These are phyloP conservation scores for Amblyraja radiata DNA, from an alignment of 2,797 vertebrate genomes.

Conservation along the genomic window DNA sequence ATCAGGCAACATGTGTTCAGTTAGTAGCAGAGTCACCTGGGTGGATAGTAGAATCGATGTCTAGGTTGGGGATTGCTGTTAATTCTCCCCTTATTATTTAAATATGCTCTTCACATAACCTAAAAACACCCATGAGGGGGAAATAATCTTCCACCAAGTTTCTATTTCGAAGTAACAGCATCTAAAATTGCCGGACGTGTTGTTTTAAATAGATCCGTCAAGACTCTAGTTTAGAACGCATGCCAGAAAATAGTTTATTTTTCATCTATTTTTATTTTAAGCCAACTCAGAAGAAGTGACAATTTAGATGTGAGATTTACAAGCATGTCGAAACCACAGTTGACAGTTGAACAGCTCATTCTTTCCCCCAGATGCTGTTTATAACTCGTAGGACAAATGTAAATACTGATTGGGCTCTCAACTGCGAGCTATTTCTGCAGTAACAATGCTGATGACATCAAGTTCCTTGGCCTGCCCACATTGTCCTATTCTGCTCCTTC, in stretches of 20 bases:
- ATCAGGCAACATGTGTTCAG: not conserved
- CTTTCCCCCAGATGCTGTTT: not conserved
- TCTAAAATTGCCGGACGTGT: not conserved
- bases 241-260: slow-evolving; percentile 29
- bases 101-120: not conserved
- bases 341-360: slow-evolving; percentile 5
- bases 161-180: not conserved
- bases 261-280: not conserved
- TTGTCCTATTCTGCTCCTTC: too few species aligned
- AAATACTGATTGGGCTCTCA: not conserved
- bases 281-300: not conserved
- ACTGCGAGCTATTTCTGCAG: too few species aligned
- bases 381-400: not conserved
- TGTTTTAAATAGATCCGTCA: slow-evolving; percentile 3
- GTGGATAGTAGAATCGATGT: not conserved
- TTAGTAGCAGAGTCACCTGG: not conserved
- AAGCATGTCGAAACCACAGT: not conserved
- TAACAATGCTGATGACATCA: not conserved
- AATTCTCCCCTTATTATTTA: not conserved
- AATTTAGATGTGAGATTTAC: not conserved
- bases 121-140: not conserved
- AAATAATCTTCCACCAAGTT: not conserved
- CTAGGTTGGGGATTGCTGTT: not conserved
- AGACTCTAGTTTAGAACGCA: not conserved
- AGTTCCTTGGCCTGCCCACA: not conserved